Conservation (phyloP, 2,113 vertebrate genomes). For the Struthidea cinerea region DNA sequence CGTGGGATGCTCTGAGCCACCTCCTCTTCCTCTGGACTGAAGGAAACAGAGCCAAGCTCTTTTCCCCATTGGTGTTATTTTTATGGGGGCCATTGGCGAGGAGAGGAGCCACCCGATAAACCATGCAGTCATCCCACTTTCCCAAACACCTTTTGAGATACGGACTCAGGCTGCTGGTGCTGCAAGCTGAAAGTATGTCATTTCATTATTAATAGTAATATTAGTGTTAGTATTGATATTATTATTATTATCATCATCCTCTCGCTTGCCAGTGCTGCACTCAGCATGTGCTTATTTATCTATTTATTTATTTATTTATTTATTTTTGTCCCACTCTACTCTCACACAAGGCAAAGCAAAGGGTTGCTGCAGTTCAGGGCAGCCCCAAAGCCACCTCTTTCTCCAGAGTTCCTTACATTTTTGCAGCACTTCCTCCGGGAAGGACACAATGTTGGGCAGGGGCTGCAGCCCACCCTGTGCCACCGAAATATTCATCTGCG, state of each 20-base stretch:
- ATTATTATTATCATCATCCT: background rate
- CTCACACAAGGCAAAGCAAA: background rate
- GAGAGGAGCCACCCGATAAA: background rate
- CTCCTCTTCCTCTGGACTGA: background rate
- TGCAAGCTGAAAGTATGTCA: background rate
- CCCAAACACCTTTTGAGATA: background rate
- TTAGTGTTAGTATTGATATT: too few species aligned
- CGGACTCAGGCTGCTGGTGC: background rate
- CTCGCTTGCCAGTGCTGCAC: fast-evolving
- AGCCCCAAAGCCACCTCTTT: background rate
- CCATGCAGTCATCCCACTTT: fast-evolving
- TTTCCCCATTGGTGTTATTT: background rate
- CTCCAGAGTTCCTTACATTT: background rate
- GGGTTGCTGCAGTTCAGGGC: fast-evolving
- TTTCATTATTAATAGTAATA: background rate
- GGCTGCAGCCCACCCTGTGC: background rate
- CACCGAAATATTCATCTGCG: background rate
- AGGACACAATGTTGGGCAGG: background rate
- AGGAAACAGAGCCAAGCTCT: background rate
- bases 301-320: background rate
- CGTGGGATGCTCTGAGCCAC: background rate
- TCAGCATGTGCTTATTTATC: background rate
- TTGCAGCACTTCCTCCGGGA: background rate
- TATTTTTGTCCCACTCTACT: background rate
- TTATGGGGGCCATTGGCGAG: fast-evolving